Conservation (phyloP, 1,140 invertebrate species). For the Drosophila arawakana region DNA sequence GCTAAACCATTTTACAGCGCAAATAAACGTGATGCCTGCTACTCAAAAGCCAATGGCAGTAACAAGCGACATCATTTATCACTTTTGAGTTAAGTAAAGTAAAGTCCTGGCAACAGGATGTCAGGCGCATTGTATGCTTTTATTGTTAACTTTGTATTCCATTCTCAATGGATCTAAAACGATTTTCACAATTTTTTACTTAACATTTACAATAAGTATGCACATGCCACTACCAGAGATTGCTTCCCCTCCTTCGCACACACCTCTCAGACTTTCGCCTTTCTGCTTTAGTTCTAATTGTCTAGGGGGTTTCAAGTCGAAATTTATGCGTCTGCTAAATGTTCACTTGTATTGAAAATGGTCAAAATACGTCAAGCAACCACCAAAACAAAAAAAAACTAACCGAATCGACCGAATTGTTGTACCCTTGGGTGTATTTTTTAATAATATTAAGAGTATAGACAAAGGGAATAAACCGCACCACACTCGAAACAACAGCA, state of each 20-base stretch:
- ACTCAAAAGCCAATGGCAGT: conserved; percentile 73
- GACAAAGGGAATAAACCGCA: conserved; percentile 54
- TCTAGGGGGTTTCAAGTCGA: conserved; percentile 54
- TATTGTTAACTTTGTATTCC: conserved; percentile 61
- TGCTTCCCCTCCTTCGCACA: conserved; percentile 7
- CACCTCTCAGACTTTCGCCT: neutral
- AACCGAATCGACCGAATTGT: conserved; percentile 76
- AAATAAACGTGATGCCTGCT: conserved; percentile 67
- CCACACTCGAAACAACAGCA: conserved; percentile 43
- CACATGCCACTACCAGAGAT: conserved; percentile 39
- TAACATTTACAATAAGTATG: conserved; percentile 25
- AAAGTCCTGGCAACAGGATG: conserved; percentile 47
- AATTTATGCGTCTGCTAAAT: conserved; percentile 70
- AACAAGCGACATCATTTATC: conserved; percentile 77
- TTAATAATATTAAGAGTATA: conserved; percentile 82
- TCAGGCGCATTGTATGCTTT: conserved; percentile 56
- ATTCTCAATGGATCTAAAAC: conserved; percentile 66
- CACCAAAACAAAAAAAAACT: conserved; percentile 46
- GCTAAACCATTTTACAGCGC: conserved; percentile 78
- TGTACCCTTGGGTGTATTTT: conserved; percentile 78
- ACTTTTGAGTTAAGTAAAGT: conserved; percentile 55
- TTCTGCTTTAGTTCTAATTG: conserved; percentile 63
- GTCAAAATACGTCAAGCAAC: conserved; percentile 53
- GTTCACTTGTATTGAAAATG: conserved; percentile 27
- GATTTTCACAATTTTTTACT: conserved; percentile 66